These are phyloP conservation scores for Notolabrus celidotus DNA, from an alignment of 2,797 vertebrate species.

Conservation along the genomic window DNA sequence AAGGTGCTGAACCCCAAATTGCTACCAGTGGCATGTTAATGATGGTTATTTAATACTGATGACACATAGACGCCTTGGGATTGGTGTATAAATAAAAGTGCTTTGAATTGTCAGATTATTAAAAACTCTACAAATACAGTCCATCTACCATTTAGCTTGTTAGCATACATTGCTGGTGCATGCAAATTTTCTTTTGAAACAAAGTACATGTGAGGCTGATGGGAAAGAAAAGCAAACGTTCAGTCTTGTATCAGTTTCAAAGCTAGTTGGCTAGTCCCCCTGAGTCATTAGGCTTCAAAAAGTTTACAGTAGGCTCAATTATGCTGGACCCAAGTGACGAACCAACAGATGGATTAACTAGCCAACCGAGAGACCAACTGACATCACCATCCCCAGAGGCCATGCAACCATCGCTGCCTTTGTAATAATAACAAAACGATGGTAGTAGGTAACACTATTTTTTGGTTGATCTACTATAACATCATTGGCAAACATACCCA, in stretches of 20 bases:
- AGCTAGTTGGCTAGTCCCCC: background rate
- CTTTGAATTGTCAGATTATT: too few relatives aligned
- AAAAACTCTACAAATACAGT: too few relatives aligned
- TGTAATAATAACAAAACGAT: background rate
- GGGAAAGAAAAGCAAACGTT: background rate
- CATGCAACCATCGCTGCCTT: too few relatives aligned
- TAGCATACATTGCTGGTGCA: background rate
- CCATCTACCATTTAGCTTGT: background rate
- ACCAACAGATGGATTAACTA: background rate
- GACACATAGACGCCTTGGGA: too few relatives aligned
- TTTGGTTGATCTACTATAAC: background rate
- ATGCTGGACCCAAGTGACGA: background rate
- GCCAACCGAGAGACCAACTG: background rate
- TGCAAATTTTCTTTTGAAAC: background rate
- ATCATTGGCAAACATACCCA: background rate
- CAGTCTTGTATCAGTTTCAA: background rate
- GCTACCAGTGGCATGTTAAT: too few relatives aligned
- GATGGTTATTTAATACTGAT: too few relatives aligned
- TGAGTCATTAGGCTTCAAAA: background rate
- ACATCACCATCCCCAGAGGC: background rate
- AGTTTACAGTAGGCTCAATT: background rate
- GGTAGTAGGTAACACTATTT: background rate
- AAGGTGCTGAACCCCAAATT: too few relatives aligned
- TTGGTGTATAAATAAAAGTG: too few relatives aligned
- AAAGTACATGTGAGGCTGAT: background rate